phyloP scores from a whole-genome alignment of 2,888 invertebrate genomes.

The Hypercompe scribonia region DNA sequence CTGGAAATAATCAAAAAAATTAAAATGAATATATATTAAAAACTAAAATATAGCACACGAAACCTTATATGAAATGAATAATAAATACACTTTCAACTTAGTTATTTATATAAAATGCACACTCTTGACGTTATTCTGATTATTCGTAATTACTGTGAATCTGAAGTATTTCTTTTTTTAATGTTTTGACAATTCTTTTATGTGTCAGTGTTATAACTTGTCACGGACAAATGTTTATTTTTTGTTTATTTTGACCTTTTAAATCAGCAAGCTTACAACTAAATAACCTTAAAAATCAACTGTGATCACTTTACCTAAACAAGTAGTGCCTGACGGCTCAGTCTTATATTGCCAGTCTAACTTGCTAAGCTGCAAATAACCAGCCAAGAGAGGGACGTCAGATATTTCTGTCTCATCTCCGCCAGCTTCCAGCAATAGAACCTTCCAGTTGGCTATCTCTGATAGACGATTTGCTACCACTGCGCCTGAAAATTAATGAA shows the following conservation, averaged over 20 bases:
- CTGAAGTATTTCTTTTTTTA: too few relatives aligned
- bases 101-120: too few relatives aligned
- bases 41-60: too few relatives aligned
- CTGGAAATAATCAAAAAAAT: slow-evolving; percentile 78
- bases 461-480: slow-evolving; percentile 94
- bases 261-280: background rate
- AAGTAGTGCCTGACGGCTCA: slow-evolving; percentile 93
- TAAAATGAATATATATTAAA: background rate
- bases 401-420: slow-evolving; percentile 97
- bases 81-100: too few relatives aligned
- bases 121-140: too few relatives aligned
- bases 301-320: slow-evolving; percentile 88
- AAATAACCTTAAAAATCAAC: background rate
- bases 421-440: slow-evolving; percentile 94
- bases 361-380: slow-evolving; percentile 94
- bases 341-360: slow-evolving; percentile 98
- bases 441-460: slow-evolving; percentile 92
- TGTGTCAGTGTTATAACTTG: too few relatives aligned
- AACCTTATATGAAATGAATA: too few relatives aligned
- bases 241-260: background rate
- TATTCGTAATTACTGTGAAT: too few relatives aligned
- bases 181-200: too few relatives aligned
- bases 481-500: slow-evolving; percentile 85
- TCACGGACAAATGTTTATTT: too few relatives aligned
- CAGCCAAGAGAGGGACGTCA: slow-evolving; percentile 95